phyloP scores from a whole-genome alignment of 1,140 invertebrate genomes.

The Panagrolaimus sp. region DNA sequence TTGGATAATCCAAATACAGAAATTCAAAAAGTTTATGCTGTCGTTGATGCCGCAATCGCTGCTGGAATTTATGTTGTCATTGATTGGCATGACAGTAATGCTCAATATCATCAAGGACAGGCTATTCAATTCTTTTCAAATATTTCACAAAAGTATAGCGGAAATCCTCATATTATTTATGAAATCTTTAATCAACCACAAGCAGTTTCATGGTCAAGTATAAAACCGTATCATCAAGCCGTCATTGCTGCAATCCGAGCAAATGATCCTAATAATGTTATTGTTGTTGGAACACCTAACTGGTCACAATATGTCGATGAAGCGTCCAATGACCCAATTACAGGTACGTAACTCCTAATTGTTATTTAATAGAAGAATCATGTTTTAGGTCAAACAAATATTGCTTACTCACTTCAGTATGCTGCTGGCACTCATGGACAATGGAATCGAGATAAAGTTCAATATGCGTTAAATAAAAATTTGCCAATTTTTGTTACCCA shows the following conservation, averaged over 20 bases:
- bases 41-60: too few relatives aligned
- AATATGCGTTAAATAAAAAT: neutral
- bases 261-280: conserved; percentile 26
- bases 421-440: conserved; percentile 13
- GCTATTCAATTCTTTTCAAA: conserved; percentile 14
- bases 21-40: neutral
- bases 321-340: neutral
- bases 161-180: conserved; percentile 19
- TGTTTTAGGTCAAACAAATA: conserved; percentile 2
- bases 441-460: neutral
- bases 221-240: neutral
- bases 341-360: neutral
- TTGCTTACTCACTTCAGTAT: neutral
- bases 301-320: neutral
- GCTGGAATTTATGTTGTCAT: too few relatives aligned
- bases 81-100: too few relatives aligned
- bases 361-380: conserved; percentile 15
- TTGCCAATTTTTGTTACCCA: conserved; percentile 29
- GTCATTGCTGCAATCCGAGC: conserved; percentile 19
- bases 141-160: conserved; percentile 16
- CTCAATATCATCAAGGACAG: too few relatives aligned
- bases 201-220: conserved; percentile 13
- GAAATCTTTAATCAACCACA: conserved; percentile 24
- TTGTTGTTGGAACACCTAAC: conserved; percentile 26
- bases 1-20: too few relatives aligned